Evolutionary conservation across 53 echinoderm and acorn worm species (phyloP).

Genomic region (Paracentrotus lividus): DNA sequence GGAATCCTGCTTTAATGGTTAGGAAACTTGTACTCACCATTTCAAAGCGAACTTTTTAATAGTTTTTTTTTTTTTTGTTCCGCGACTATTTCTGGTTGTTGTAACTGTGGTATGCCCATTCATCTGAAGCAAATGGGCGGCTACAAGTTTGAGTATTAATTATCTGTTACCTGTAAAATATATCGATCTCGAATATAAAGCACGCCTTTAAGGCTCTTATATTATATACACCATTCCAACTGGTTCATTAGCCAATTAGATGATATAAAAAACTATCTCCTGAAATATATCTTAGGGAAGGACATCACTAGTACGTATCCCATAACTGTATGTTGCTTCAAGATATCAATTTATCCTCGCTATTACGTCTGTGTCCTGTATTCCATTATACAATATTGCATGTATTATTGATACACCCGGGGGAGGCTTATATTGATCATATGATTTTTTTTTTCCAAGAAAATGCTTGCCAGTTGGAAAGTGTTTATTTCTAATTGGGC

Average conservation of each 20-base stretch:
- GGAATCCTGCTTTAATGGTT: no score
- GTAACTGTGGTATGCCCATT: no score
- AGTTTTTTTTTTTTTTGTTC: no score
- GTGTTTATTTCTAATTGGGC: conserved; percentile 39
- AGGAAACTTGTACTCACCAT: no score
- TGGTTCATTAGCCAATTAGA: neutral
- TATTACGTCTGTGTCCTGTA: neutral
- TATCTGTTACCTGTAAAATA: neutral
- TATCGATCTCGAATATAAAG: neutral
- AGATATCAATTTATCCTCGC: neutral
- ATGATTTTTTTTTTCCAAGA: neutral
- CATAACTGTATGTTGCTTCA: no score
- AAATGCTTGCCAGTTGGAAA: neutral
- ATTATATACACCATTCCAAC: neutral
- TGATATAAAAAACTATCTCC: neutral
- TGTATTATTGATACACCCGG: neutral
- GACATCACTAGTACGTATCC: no score
- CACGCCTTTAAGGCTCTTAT: neutral
- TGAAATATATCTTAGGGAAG: no score
- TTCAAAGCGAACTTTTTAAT: no score
- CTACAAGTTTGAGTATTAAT: neutral
- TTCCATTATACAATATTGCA: neutral
- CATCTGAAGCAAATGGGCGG: no score
- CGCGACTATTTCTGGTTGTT: no score
- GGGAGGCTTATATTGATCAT: neutral